A percentile compares a stretch with the other conserved stretches of the same genome.
Conservation (phyloP, 2,888 invertebrate genomes). For the Drosophila colorata region DNA sequence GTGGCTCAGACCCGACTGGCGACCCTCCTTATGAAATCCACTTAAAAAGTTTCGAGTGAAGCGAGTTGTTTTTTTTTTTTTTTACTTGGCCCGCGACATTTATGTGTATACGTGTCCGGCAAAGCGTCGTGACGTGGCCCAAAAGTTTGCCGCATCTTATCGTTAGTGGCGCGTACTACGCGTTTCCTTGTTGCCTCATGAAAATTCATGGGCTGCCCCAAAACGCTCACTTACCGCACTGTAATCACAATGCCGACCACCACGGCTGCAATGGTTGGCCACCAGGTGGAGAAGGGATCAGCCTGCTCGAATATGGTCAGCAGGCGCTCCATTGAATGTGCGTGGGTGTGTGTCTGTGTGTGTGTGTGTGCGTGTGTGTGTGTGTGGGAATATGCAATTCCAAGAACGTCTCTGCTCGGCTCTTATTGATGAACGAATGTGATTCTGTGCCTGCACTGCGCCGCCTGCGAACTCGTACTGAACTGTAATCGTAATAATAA, state of each 20-base stretch:
- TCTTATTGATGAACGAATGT: constrained; percentile 51
- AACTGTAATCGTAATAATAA: constrained; percentile 66
- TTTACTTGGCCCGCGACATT: constrained; percentile 53
- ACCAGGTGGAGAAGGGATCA: constrained; percentile 86
- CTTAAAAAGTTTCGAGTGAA: constrained; percentile 72
- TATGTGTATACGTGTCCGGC: constrained; percentile 65
- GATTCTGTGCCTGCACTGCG: constrained; percentile 47
- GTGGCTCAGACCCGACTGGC: constrained; percentile 21
- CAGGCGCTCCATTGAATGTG: constrained; percentile 79
- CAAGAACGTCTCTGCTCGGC: constrained; percentile 27
- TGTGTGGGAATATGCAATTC: constrained; percentile 17
- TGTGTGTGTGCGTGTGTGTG: neutral
- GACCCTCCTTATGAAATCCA: constrained; percentile 67
- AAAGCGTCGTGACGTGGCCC: constrained; percentile 22
- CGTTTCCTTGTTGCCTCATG: constrained; percentile 54
- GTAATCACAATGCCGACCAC: constrained; percentile 86
- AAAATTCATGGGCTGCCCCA: constrained; percentile 40
- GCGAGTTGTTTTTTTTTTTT: constrained; percentile 56
- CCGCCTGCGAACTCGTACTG: constrained; percentile 53
- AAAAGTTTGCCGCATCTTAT: constrained; percentile 60
- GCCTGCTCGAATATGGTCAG: constrained; percentile 83
- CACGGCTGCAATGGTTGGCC: constrained; percentile 86
- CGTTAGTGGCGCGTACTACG: constrained; percentile 33
- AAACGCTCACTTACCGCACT: constrained; percentile 85
- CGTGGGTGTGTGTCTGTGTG: no score